Conservation (phyloP, 2,888 invertebrate species). For the Idaea biselata region DNA sequence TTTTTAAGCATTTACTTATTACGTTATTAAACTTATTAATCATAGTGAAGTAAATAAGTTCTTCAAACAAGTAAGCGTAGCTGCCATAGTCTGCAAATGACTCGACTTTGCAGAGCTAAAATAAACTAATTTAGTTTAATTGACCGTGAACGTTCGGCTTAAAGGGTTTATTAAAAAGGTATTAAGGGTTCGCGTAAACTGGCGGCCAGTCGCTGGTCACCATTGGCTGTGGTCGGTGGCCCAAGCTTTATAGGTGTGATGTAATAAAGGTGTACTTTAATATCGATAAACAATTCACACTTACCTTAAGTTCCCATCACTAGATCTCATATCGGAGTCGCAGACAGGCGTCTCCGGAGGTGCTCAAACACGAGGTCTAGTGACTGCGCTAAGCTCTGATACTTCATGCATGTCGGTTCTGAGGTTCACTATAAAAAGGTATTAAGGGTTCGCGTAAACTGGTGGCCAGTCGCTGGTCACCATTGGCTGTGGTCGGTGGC, state of each 20-base stretch:
- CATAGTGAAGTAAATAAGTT: background rate
- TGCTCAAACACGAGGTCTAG: conserved; percentile 49
- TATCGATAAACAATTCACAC: conserved; percentile 20
- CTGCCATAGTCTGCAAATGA: background rate
- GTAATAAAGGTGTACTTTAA: background rate
- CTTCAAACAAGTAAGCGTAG: no score
- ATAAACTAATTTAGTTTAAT: background rate
- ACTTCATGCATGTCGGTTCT: background rate
- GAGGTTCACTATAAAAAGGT: background rate
- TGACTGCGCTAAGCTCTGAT: conserved; percentile 30
- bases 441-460: no score
- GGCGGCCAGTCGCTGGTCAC: no score
- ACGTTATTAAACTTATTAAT: no score
- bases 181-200: no score
- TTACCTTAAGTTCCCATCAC: conserved; percentile 17
- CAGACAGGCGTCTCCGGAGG: conserved; percentile 32
- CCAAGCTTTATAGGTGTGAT: background rate
- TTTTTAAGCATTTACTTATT: no score
- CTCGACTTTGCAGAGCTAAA: background rate
- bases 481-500: no score
- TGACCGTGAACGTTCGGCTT: background rate
- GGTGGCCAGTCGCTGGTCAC: no score
- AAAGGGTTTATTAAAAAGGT: no score
- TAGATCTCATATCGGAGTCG: conserved; percentile 22
- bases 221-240: no score